These are phyloP conservation scores for Dryadula phaetusa DNA, from an alignment of 2,888 invertebrate species.

Conservation along the genomic window DNA sequence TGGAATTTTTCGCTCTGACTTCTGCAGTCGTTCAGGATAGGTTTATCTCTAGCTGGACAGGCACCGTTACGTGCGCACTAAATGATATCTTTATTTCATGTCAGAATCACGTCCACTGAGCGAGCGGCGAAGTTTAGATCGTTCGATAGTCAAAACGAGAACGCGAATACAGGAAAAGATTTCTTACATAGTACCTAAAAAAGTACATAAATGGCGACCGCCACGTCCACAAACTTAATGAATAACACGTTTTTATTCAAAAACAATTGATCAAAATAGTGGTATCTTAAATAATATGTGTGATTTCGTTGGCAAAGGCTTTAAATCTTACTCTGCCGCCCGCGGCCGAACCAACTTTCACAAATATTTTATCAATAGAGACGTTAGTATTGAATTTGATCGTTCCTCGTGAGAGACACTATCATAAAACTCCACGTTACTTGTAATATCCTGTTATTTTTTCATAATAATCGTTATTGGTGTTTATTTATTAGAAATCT, in stretches of 20 bases:
- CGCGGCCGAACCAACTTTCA: slow-evolving; percentile 75
- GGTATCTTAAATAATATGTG: slow-evolving; percentile 76
- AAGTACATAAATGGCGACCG: neutral
- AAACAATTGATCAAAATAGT: slow-evolving; percentile 77
- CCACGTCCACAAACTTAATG: slow-evolving; percentile 59
- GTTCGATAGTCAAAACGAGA: slow-evolving; percentile 58
- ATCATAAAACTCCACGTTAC: slow-evolving; percentile 70
- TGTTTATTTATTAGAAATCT: slow-evolving; percentile 83
- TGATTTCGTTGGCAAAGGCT: slow-evolving; percentile 72
- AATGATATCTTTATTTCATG: slow-evolving; percentile 71
- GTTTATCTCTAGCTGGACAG: slow-evolving; percentile 60
- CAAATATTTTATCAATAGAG: slow-evolving; percentile 79
- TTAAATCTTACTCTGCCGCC: slow-evolving; percentile 76
- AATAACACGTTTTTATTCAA: slow-evolving; percentile 72
- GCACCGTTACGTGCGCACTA: slow-evolving; percentile 64
- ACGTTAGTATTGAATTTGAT: slow-evolving; percentile 77
- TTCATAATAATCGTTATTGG: slow-evolving; percentile 84
- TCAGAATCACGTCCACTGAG: slow-evolving; percentile 66
- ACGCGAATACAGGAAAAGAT: slow-evolving; percentile 68
- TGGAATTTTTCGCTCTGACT: slow-evolving; percentile 73
- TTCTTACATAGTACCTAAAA: slow-evolving; percentile 45
- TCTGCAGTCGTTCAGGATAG: slow-evolving; percentile 61
- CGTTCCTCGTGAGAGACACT: slow-evolving; percentile 68
- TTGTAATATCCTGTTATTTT: slow-evolving; percentile 83
- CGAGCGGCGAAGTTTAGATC: slow-evolving; percentile 54